phyloP scores from a whole-genome alignment of 2,888 invertebrate species.

The Lottia gigantea region DNA sequence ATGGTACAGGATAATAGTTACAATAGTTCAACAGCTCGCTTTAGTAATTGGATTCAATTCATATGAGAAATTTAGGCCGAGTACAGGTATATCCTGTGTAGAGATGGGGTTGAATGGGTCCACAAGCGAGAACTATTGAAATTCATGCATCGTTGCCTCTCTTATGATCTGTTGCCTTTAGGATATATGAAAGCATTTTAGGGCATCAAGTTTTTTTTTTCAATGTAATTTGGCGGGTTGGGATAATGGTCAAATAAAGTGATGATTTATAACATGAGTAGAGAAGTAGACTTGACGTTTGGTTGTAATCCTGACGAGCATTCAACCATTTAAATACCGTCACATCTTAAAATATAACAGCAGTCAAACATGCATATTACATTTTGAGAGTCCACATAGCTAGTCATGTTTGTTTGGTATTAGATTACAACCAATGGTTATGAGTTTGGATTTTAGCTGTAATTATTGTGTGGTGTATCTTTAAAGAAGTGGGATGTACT shows the following conservation, averaged over 20 bases:
- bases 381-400: too few relatives aligned
- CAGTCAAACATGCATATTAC: too few relatives aligned
- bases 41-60: conserved; percentile 11
- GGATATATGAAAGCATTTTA: conserved; percentile 6
- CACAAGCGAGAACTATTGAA: neutral
- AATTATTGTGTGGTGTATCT: too few relatives aligned
- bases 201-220: neutral
- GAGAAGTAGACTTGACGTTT: too few relatives aligned
- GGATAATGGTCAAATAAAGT: neutral
- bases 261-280: neutral
- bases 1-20: neutral
- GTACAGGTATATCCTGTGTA: conserved; percentile 1
- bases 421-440: too few relatives aligned
- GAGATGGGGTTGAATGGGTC: conserved; percentile 8
- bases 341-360: too few relatives aligned
- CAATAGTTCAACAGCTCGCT: conserved; percentile 1
- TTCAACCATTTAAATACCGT: neutral
- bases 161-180: conserved; percentile 1
- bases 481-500: too few relatives aligned
- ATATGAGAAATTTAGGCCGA: conserved; percentile 8
- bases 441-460: too few relatives aligned
- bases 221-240: conserved; percentile 8
- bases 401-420: too few relatives aligned
- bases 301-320: neutral
- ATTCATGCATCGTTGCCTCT: neutral